Evolutionary conservation across 2,113 vertebrate genomes (phyloP), one percentile per base, ranked within the genome.

Genomic region (Xiphorhynchus elegans): DNA sequence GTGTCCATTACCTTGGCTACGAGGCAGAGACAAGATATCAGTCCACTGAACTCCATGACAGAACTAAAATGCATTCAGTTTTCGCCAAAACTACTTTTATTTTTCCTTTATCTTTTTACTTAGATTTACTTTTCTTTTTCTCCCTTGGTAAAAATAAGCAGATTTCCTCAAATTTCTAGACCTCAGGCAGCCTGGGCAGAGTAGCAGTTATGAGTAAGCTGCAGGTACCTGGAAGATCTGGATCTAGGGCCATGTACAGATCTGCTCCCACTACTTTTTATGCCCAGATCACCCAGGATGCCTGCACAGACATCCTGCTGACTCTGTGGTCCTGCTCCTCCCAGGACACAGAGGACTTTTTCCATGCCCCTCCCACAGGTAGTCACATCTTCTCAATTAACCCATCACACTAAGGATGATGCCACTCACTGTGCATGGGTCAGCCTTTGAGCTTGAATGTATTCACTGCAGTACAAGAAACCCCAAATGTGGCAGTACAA

Each of bases 1-100:
- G 39, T 37, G 29, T 35, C 39, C 1, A 0, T 59, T 53, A 33
- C 11, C 39, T 50, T 66, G 63, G n/a, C 44, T 1, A 0, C 10
- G 29, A 67, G 39, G 60, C 46, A 68, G 29, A 49, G 52, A 42
- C 18, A 18, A 12, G 17, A 2, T 13, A 39, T 20, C 29, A 49
- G 25, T 25, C 67, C 13, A 33, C 2, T 42, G 31, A 56, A 42
- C n/a, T 18, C 55, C 16, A 42, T 20, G 18, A 52, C 26, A 66
- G n/a, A 76, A 70, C 15, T 37, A 59, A 70, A 85, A 85, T 29
- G 47, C 8, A 52, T 11, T 52, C n/a, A 33, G 12, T 6, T 52
- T 81, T 39, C 14, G 20, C 17, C 16, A 18, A 63, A 83, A 53
- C 17, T 49, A 4, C 31, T 62, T 73, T 46, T 56, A 52, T 50